A percentile compares a stretch with the other conserved stretches of the same genome.
These are phyloP conservation scores for Empidonax traillii DNA, from an alignment of 2,113 vertebrate species.

Conservation along the genomic window DNA sequence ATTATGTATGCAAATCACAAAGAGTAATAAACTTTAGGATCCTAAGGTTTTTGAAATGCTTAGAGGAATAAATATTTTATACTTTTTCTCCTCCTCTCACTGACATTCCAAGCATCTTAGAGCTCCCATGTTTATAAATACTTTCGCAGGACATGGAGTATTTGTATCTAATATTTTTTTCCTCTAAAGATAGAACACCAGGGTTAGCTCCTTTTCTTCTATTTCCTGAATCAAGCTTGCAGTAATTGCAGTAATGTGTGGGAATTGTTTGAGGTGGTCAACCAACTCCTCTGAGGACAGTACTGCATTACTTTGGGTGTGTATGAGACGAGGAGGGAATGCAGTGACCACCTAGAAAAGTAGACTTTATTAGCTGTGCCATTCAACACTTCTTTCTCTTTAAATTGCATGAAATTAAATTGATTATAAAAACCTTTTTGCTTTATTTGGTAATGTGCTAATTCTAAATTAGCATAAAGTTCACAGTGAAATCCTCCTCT, in stretches of 20 bases:
- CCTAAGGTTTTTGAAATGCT: neutral
- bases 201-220: neutral
- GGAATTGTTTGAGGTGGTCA: neutral
- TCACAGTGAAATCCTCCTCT: neutral
- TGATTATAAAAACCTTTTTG: neutral
- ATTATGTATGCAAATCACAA: neutral
- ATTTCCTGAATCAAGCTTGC: neutral
- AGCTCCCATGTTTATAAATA: neutral
- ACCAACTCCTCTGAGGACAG: neutral
- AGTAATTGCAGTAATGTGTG: neutral
- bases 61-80: neutral
- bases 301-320: neutral
- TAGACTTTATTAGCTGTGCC: neutral
- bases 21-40: neutral
- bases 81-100: neutral
- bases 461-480: neutral
- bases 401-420: neutral
- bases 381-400: neutral
- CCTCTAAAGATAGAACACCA: neutral
- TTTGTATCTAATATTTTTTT: neutral
- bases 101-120: neutral
- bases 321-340: neutral
- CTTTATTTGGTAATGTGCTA: neutral
- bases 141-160: neutral
- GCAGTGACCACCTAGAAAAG: neutral